Evolutionary conservation across 2,113 vertebrate genomes (phyloP), one percentile per base, ranked within the genome.

Genomic region (Cyanoramphus novaezelandiae): DNA sequence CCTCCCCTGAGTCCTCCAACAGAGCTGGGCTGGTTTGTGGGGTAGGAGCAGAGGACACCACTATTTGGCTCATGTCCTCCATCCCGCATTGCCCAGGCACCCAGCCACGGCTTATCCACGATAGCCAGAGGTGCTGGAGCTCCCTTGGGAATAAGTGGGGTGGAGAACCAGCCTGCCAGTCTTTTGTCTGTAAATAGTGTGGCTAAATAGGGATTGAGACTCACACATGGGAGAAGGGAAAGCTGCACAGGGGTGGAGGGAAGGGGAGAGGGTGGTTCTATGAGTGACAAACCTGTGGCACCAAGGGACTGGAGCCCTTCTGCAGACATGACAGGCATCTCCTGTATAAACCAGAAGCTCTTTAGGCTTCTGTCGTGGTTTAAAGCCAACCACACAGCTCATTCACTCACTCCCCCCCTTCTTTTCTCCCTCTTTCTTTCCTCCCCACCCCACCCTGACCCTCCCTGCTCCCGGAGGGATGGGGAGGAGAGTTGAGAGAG

Each of bases 81-180:
- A 7, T 52, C 60, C 55, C 82, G 20, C 5, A 43, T 1, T 46
- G 31, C 33, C 43, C 63, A 19, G 21, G n/a, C 43, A 25, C 37
- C 39, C 68, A 43, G 11, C 43, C 4, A 1, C 0, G 0, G 68
- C 35, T 72, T 18, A 9, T 17, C 52, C 62, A 23, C 0, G 0
- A 13, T 2, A 10, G 27, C 62, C 75, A 60, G 20, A 60, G 47
- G 6, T 70, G 55, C 78, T 57, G 60, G 69, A 44, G 60, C 24
- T 79, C 67, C 35, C 67, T 35, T 39, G 59, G 82, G 83, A 85
- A 4, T 64, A 7, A 21, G 25, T 19, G 27, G 47, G 37, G 5
- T 64, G 67, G 28, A 68, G 62, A 47, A 71, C 0, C 0, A 33
- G 33, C 7, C 50, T 68, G 68, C 0, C 1, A 35, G 29, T 11